Conservation (phyloP, 2,888 invertebrate species). For the Euplexia lucipara region DNA sequence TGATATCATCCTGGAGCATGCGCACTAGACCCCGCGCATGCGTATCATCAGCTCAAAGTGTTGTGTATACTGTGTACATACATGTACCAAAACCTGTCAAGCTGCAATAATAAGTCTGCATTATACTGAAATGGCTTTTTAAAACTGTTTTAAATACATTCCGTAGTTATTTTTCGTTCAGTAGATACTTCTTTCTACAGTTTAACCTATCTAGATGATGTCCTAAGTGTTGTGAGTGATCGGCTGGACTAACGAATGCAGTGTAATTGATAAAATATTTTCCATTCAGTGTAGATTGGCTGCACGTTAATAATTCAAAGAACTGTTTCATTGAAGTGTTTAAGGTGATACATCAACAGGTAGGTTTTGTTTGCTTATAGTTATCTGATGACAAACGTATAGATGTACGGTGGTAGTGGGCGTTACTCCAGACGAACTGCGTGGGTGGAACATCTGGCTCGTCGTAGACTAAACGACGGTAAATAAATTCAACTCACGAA, state of each 20-base stretch:
- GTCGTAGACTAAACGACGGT: slow-evolving; percentile 75
- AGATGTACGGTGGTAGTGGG: slow-evolving; percentile 76
- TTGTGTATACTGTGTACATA: slow-evolving; percentile 82
- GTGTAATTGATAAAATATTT: slow-evolving; percentile 54
- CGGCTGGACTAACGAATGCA: slow-evolving; percentile 26
- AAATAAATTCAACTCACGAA: slow-evolving; percentile 74
- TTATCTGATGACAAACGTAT: slow-evolving; percentile 69
- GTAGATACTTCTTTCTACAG: slow-evolving; percentile 62
- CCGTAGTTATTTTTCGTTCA: slow-evolving; percentile 68
- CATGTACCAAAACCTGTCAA: slow-evolving; percentile 80
- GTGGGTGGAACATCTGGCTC: slow-evolving; percentile 82
- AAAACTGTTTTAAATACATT: slow-evolving; percentile 56
- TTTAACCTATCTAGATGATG: slow-evolving; percentile 40
- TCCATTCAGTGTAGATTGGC: slow-evolving; percentile 53
- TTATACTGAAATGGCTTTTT: slow-evolving; percentile 71
- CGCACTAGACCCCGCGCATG: slow-evolving; percentile 75
- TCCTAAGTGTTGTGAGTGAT: slow-evolving; percentile 43
- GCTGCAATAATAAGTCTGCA: slow-evolving; percentile 79
- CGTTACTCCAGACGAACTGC: slow-evolving; percentile 84
- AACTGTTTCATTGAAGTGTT: slow-evolving; percentile 66
- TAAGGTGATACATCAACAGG: slow-evolving; percentile 81
- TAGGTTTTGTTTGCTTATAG: slow-evolving; percentile 76
- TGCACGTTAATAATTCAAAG: slow-evolving; percentile 50
- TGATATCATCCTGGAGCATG: slow-evolving; percentile 82
- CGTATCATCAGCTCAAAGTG: slow-evolving; percentile 73